These are phyloP conservation scores for Vulpes lagopus DNA, from an alignment of 2,113 vertebrate genomes.

Conservation along the genomic window DNA sequence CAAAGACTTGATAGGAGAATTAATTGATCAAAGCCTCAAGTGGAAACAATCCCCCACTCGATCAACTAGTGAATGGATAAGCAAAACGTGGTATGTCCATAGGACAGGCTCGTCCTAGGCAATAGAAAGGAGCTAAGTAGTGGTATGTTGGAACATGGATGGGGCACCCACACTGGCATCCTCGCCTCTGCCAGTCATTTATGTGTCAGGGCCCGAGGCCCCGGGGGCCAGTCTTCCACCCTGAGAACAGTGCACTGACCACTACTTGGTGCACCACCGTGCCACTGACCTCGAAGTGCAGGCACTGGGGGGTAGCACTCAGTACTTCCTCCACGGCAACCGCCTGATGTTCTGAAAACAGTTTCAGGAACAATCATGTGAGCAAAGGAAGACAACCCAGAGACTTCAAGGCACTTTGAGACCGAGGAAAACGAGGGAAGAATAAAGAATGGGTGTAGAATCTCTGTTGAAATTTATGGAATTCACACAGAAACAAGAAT, in stretches of 20 bases:
- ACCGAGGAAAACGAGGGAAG: background rate
- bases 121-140: background rate
- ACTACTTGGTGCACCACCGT: background rate
- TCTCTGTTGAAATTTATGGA: conserved; percentile 1
- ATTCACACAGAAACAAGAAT: background rate
- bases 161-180: too few relatives aligned
- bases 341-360: background rate
- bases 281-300: background rate
- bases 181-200: background rate
- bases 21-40: background rate
- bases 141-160: background rate
- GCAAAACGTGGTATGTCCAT: background rate
- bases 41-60: background rate
- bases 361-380: background rate
- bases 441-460: background rate
- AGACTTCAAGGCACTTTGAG: background rate
- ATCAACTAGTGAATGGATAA: background rate
- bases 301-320: background rate
- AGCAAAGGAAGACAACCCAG: background rate
- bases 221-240: background rate
- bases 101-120: background rate
- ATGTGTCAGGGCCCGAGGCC: background rate
- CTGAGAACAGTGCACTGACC: background rate
- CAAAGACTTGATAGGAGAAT: background rate
- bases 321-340: background rate